phyloP scores from a whole-genome alignment of 2,797 vertebrate genomes.

The Brachyalestes nurse region DNA sequence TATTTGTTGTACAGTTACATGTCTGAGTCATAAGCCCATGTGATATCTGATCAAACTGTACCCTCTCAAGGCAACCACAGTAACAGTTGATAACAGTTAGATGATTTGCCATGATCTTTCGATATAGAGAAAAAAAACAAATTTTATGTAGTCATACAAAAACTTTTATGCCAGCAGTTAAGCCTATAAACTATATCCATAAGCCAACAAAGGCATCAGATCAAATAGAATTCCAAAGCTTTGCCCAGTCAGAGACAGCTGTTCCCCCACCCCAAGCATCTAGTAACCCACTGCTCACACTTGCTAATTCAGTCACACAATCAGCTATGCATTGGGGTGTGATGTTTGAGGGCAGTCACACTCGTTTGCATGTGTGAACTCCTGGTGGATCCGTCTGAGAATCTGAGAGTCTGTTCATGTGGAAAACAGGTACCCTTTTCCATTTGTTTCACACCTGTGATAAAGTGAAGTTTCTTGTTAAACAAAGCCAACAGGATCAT shows the following conservation, averaged over 20 bases:
- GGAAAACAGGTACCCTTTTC: slow-evolving; percentile 1
- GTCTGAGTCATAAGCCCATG: too few relatives aligned
- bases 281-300: slow-evolving; percentile 27
- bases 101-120: too few relatives aligned
- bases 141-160: too few relatives aligned
- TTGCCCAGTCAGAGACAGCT: background rate
- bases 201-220: background rate
- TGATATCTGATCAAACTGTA: too few relatives aligned
- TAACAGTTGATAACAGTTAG: too few relatives aligned
- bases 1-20: too few relatives aligned
- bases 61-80: too few relatives aligned
- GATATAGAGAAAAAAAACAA: too few relatives aligned
- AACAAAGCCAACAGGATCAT: background rate
- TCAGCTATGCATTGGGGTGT: slow-evolving; percentile 17
- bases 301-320: slow-evolving; percentile 36
- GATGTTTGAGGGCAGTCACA: slow-evolving; percentile 7
- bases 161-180: too few relatives aligned
- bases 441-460: slow-evolving; percentile 15
- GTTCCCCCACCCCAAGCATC: slow-evolving; percentile 1
- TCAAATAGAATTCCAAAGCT: background rate
- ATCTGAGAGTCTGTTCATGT: slow-evolving; percentile 24
- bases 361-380: slow-evolving; percentile 39
- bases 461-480: background rate
- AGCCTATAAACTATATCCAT: too few relatives aligned
- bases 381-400: slow-evolving; percentile 27